These are phyloP conservation scores for Platycercus adscitus DNA, from an alignment of 2,113 vertebrate species.

Conservation along the genomic window DNA sequence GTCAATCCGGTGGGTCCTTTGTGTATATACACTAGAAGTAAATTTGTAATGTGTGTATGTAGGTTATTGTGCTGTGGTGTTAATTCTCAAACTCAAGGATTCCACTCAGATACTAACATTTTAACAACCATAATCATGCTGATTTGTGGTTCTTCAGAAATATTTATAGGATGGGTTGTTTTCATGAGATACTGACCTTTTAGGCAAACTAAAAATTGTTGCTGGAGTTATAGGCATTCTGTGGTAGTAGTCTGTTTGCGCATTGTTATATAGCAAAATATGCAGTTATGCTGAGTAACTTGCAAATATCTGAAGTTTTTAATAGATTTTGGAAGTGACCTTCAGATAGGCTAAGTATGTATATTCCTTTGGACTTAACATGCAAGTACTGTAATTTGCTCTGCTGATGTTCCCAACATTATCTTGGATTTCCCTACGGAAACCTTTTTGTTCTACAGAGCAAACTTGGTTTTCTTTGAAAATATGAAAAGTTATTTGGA, in stretches of 20 bases:
- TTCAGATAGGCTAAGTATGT: not conserved
- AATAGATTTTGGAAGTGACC: not conserved
- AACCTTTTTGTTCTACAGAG: not conserved
- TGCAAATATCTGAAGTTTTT: not conserved
- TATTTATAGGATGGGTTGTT: not conserved
- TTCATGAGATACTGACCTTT: not conserved
- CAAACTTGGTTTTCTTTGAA: not conserved
- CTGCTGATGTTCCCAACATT: not conserved
- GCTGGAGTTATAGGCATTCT: not conserved
- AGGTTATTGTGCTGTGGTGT: not conserved
- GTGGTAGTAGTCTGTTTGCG: not conserved
- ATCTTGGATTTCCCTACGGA: not conserved
- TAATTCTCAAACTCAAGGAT: not conserved
- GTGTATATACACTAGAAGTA: not conserved
- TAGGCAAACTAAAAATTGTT: not conserved
- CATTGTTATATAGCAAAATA: not conserved
- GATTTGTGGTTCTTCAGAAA: not conserved
- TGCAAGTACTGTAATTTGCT: not conserved
- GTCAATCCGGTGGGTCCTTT: not conserved
- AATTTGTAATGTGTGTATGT: not conserved
- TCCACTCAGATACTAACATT: not conserved
- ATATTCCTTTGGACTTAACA: not conserved
- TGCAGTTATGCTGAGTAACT: not conserved
- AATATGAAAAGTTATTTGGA: not conserved
- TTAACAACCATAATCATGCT: not conserved